A percentile compares a stretch with the other conserved stretches of the same genome.
Conservation (phyloP, 1,140 invertebrate genomes). For the Frieseomelitta varia region DNA sequence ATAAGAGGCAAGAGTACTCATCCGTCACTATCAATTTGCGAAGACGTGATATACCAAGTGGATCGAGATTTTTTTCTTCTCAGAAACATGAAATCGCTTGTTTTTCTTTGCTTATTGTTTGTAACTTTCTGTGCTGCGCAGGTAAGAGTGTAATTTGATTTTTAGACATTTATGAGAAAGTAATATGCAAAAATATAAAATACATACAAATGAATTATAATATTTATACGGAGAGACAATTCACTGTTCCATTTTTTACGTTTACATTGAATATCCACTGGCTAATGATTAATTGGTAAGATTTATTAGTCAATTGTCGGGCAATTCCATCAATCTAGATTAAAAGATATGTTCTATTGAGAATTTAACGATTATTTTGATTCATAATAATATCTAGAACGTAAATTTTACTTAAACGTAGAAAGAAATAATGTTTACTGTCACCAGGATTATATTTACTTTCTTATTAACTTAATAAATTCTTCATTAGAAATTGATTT, state of each 20-base stretch:
- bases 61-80: neutral
- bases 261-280: neutral
- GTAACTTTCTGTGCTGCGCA: slow-evolving; percentile 14
- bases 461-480: neutral
- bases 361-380: neutral
- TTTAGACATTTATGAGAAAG: neutral
- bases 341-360: too few relatives aligned
- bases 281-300: neutral
- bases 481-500: neutral
- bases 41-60: neutral
- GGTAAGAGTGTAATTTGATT: slow-evolving; percentile 10
- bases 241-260: neutral
- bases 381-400: too few relatives aligned
- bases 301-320: neutral
- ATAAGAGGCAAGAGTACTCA: neutral
- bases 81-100: slow-evolving; percentile 10
- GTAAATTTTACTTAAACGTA: too few relatives aligned
- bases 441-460: too few relatives aligned
- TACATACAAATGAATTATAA: neutral
- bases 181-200: neutral
- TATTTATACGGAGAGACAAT: too few relatives aligned
- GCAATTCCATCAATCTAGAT: neutral
- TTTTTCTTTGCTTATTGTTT: neutral
- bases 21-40: neutral
- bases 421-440: too few relatives aligned